These are phyloP conservation scores for Polypterus bichir DNA, from an alignment of 2,113 vertebrate genomes.

Conservation along the genomic window DNA sequence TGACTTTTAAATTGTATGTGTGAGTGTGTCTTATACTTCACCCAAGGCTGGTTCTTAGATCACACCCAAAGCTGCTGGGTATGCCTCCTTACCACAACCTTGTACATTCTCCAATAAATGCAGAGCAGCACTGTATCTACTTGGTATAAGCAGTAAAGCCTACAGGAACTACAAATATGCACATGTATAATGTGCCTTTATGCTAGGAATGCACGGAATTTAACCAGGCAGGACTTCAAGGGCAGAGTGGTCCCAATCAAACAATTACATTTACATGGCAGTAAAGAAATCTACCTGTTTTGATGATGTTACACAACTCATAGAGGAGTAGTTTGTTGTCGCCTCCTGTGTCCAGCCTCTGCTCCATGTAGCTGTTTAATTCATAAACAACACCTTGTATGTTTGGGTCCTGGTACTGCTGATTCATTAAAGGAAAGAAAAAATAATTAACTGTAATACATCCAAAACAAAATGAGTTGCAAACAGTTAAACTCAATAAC, in stretches of 20 bases:
- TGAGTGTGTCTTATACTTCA: no score
- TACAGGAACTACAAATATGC: background rate
- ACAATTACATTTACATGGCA: background rate
- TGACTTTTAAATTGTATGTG: no score
- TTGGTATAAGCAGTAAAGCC: no score
- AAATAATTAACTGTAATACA: constrained; percentile 1
- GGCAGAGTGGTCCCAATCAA: background rate
- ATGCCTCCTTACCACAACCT: no score
- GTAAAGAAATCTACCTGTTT: constrained; percentile 58
- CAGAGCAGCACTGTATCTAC: no score
- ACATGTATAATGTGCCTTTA: background rate
- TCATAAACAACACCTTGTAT: constrained; percentile 97
- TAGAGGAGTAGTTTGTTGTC: constrained; percentile 92
- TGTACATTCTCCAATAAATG: no score
- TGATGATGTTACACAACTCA: constrained; percentile 88
- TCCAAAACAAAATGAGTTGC: no score
- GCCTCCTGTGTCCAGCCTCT: constrained; percentile 79
- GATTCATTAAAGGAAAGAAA: constrained; percentile 37
- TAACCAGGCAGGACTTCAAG: background rate
- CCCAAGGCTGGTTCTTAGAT: no score
- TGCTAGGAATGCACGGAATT: background rate
- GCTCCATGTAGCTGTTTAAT: constrained; percentile 90
- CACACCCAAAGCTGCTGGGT: no score
- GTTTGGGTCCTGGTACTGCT: constrained; percentile 87
- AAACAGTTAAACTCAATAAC: no score